Conservation (phyloP, 2,888 invertebrate species). For the Lysandra bellargus region DNA sequence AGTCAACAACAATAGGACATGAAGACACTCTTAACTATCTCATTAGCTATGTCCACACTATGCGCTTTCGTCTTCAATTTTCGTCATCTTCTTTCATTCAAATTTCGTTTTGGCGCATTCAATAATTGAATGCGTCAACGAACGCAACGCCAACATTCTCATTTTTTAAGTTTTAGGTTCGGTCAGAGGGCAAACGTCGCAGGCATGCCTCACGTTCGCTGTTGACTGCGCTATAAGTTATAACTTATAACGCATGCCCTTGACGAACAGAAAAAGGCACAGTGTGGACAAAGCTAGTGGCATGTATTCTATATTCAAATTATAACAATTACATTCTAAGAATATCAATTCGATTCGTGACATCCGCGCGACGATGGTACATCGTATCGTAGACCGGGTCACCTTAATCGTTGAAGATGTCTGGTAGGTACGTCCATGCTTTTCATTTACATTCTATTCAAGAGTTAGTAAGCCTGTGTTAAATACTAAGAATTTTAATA, state of each 20-base stretch:
- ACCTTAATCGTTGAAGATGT: neutral
- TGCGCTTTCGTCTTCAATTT: no score
- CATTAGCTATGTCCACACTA: neutral
- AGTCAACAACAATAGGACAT: no score
- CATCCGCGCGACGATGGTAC: neutral
- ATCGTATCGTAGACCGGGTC: neutral
- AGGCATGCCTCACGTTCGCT: no score
- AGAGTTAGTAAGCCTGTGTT: neutral
- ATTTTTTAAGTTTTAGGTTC: no score
- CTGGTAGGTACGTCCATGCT: neutral
- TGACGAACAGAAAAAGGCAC: no score
- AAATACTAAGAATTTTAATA: neutral
- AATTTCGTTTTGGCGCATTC: no score
- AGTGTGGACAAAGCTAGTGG: neutral
- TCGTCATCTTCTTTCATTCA: no score
- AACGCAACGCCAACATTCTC: no score
- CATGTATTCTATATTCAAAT: neutral
- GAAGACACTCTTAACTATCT: neutral
- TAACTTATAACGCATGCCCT: no score
- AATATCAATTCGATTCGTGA: neutral
- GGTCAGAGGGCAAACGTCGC: no score
- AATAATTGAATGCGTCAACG: no score
- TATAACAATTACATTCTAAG: neutral
- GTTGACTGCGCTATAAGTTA: no score
- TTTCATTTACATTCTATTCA: neutral